Percentiles rank a stretch among this genome's conserved stretches.
phyloP scores from a whole-genome alignment of 2,797 vertebrate species.

The Neosilurus mollespiculum region DNA sequence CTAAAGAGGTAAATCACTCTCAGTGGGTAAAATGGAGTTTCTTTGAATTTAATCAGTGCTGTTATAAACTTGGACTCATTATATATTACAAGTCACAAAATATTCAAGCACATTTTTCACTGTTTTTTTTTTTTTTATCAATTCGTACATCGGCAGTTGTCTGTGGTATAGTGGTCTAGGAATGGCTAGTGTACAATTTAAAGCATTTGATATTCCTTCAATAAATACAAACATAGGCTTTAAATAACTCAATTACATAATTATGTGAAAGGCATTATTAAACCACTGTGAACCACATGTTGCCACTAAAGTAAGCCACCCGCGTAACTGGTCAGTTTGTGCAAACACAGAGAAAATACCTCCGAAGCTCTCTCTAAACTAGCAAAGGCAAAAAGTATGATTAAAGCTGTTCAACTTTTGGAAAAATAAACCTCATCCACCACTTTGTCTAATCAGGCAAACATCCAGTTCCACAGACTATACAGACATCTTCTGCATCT shows the following conservation, averaged over 20 bases:
- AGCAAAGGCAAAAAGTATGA: slow-evolving; percentile 68
- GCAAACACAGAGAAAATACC: slow-evolving; percentile 68
- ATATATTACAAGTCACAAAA: slow-evolving; percentile 5
- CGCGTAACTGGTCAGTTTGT: slow-evolving; percentile 69
- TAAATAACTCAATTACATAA: slow-evolving; percentile 65
- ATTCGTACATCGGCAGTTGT: slow-evolving; percentile 48
- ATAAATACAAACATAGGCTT: slow-evolving; percentile 67
- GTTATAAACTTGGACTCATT: neutral
- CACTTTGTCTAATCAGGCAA: slow-evolving; percentile 60
- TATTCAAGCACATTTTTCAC: slow-evolving; percentile 6
- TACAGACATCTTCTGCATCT: slow-evolving; percentile 57
- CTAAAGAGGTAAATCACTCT: slow-evolving; percentile 48
- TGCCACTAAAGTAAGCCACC: slow-evolving; percentile 68
- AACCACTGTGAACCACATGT: slow-evolving; percentile 68
- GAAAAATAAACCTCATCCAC: slow-evolving; percentile 70
- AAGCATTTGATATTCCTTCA: slow-evolving; percentile 58
- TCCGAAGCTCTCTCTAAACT: slow-evolving; percentile 61
- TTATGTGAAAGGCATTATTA: slow-evolving; percentile 64
- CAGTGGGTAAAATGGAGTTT: slow-evolving; percentile 25
- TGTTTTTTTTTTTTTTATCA: slow-evolving; percentile 44
- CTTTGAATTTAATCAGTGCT: neutral
- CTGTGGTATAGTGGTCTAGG: slow-evolving; percentile 48
- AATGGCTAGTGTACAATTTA: slow-evolving; percentile 53
- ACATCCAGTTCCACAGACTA: slow-evolving; percentile 57
- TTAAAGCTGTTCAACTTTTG: slow-evolving; percentile 68